Evolutionary conservation across 2,888 invertebrate species (phyloP).

Genomic region (Lasioglossum lativentre): DNA sequence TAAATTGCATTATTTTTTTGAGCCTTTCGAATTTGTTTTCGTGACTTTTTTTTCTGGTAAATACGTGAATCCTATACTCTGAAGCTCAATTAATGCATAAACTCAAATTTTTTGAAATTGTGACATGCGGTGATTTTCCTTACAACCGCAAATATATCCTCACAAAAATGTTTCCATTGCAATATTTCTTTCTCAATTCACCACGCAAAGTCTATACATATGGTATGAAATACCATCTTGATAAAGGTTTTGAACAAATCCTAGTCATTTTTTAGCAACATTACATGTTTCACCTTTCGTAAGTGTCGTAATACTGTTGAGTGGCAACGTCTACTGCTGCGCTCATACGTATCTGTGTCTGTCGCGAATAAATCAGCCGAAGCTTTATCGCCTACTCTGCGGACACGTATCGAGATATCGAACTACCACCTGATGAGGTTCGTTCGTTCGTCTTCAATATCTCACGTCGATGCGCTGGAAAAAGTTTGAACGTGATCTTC

Average conservation of each 20-base stretch:
- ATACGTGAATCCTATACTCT: too few relatives aligned
- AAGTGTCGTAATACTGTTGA: not conserved
- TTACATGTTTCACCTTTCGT: not conserved
- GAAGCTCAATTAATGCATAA: too few relatives aligned
- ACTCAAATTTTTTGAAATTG: too few relatives aligned
- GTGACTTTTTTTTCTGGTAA: too few relatives aligned
- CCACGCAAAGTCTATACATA: not conserved
- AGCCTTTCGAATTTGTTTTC: too few relatives aligned
- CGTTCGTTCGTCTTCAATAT: constrained; percentile 38
- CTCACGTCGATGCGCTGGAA: constrained; percentile 13
- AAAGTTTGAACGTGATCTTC: constrained; percentile 18
- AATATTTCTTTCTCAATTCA: too few relatives aligned
- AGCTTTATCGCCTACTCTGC: constrained; percentile 14
- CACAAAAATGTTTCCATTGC: not conserved
- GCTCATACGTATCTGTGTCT: not conserved
- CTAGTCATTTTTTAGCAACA: not conserved
- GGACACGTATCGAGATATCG: constrained; percentile 29
- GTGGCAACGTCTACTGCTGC: not conserved
- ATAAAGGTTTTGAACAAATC: not conserved
- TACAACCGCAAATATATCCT: too few relatives aligned
- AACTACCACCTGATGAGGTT: constrained; percentile 12
- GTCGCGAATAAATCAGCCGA: constrained; percentile 38
- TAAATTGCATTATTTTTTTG: too few relatives aligned
- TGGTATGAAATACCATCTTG: not conserved
- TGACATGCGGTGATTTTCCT: too few relatives aligned